Evolutionary conservation across 2,113 vertebrate species (phyloP).

Genomic region (Tretioscincus oriximinensis): DNA sequence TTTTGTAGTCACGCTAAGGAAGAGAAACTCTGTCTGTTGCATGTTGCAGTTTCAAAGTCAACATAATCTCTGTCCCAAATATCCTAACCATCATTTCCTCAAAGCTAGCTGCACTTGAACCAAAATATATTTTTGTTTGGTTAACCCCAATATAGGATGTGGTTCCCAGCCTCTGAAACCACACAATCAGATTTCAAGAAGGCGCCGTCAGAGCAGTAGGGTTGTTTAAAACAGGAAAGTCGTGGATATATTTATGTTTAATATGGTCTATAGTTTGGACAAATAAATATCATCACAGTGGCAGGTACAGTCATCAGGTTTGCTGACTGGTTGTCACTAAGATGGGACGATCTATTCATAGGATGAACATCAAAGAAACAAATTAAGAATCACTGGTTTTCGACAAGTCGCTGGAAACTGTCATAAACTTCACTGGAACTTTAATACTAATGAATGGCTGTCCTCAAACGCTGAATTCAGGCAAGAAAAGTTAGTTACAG

Average conservation of each 20-base stretch:
- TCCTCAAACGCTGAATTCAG: not conserved
- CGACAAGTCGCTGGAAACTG: not conserved
- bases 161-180: conserved; percentile 76
- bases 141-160: conserved; percentile 82
- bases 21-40: conserved; percentile 65
- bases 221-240: conserved; percentile 64
- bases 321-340: not conserved
- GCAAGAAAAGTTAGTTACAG: not conserved
- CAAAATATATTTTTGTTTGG: conserved; percentile 80
- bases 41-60: conserved; percentile 72
- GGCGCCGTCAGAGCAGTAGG: conserved; percentile 56
- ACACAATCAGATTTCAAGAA: conserved; percentile 75
- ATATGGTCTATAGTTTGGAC: conserved; percentile 47
- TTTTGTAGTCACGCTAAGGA: conserved; percentile 54
- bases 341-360: not conserved
- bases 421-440: not conserved
- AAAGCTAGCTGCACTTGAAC: conserved; percentile 71
- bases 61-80: conserved; percentile 77
- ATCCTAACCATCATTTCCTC: conserved; percentile 78
- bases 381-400: not conserved
- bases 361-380: not conserved
- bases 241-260: conserved; percentile 29
- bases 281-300: conserved; percentile 69
- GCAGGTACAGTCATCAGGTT: conserved; percentile 30
- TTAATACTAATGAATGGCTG: not conserved